Evolutionary conservation across 2,888 invertebrate species (phyloP).

Genomic region (Periphyllus acericola): DNA sequence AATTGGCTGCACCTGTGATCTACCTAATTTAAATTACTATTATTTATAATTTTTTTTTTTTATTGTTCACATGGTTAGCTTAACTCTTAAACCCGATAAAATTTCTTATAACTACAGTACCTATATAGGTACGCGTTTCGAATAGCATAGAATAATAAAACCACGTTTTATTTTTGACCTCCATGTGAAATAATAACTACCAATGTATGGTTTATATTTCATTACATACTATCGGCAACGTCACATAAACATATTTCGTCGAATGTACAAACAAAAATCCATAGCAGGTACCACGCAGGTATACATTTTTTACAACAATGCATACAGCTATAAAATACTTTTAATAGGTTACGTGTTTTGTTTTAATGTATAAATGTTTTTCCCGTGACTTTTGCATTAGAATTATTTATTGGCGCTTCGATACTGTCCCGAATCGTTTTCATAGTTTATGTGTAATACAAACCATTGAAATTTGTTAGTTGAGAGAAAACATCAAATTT

Average conservation of each 20-base stretch:
- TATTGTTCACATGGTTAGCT: background rate
- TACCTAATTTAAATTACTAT: constrained; percentile 3
- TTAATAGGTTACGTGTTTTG: background rate
- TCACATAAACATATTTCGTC: background rate
- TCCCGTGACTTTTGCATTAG: background rate
- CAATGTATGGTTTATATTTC: background rate
- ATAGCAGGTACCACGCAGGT: background rate
- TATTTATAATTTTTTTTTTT: background rate
- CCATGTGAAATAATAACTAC: too few relatives aligned
- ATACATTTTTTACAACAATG: background rate
- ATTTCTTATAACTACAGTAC: background rate
- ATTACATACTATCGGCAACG: background rate
- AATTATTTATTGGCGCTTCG: background rate
- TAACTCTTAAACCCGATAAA: background rate
- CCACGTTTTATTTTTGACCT: too few relatives aligned
- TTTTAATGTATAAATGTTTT: background rate
- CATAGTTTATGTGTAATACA: background rate
- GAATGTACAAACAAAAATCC: background rate
- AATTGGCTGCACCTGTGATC: constrained; percentile 26
- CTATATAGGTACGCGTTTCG: too few relatives aligned
- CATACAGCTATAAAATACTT: background rate
- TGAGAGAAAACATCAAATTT: background rate
- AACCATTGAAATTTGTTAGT: background rate
- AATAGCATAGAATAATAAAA: too few relatives aligned
- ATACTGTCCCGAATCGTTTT: background rate